These are phyloP conservation scores for Poecilia velifera DNA, from an alignment of 2,797 vertebrate genomes.

Conservation along the genomic window DNA sequence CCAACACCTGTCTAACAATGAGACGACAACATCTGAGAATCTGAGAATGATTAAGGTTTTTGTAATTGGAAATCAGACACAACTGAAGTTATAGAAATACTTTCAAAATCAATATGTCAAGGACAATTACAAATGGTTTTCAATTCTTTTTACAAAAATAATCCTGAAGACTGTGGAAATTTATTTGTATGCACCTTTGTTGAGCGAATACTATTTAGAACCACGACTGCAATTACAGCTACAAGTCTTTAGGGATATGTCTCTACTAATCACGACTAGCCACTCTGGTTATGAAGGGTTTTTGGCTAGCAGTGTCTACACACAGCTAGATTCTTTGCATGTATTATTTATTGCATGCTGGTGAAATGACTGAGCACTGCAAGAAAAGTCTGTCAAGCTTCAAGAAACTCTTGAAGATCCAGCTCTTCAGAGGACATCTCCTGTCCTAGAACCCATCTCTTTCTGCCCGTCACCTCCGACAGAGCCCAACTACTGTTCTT, in stretches of 20 bases:
- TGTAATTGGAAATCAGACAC: neutral
- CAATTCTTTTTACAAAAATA: neutral
- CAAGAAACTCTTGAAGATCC: neutral
- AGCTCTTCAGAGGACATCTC: neutral
- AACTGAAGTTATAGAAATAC: neutral
- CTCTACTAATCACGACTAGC: neutral
- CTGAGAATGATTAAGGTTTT: neutral
- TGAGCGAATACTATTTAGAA: neutral
- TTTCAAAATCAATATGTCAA: neutral
- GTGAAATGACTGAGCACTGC: neutral
- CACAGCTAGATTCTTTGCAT: neutral
- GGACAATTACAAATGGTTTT: neutral
- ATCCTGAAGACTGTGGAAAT: neutral
- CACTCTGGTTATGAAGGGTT: neutral
- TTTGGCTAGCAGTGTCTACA: neutral
- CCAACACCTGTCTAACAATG: constrained; percentile 23
- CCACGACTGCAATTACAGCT: neutral
- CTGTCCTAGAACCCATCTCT: neutral
- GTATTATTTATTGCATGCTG: neutral
- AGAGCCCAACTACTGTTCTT: neutral
- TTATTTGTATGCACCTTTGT: neutral
- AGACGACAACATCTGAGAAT: constrained; percentile 5
- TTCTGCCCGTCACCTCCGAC: neutral
- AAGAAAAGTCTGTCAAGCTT: neutral
- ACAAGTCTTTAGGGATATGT: neutral